Evolutionary conservation across 2,113 vertebrate genomes (phyloP), one percentile per base, ranked within the genome.

Genomic region (Varanus komodoensis): DNA sequence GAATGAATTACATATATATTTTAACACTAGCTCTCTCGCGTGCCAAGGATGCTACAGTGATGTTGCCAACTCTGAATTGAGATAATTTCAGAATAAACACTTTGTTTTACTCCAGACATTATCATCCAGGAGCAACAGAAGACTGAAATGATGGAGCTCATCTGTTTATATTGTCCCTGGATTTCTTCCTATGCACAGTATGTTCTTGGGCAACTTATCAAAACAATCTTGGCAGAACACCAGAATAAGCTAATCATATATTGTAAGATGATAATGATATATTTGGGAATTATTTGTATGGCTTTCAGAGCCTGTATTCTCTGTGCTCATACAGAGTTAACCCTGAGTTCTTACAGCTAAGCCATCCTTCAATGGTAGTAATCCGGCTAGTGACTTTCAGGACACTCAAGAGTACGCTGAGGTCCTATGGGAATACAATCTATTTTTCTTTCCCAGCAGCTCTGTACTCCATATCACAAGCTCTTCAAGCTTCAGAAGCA

Each of bases 291-390:
- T 52, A 74, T 48, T 81, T 75, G 48, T 48, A 74, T 27, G 23
- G 54, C 52, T 78, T 54, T 50, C 32, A 15, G 34, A 81, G 68
- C 48, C n/a, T 25, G 81, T 75, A 67, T 75, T 89, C 69, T 78
- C 38, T 91, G 9, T 15, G 21, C 64, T 86, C 82, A 79, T 79
- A 6, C n/a, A 91, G 81, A 92, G 92, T 64, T 93, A 75, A 71
- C 29, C 86, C 54, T 74, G 11, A 86, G 73, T 27, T 80, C 17
- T 34, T 89, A 89, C 27, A 89, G 83, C 38, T 29, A 44, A 82
- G 21, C 48, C 71, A 78, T 7, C 6, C 3, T 50, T 32, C 50
- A 23, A 29, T n/a, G n/a, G 87, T 19, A 34, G 48, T 23, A 54
- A 8, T 8, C 17, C 67, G n/a, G 67, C 1, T 0, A 52, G 11